Evolutionary conservation across 2,113 vertebrate genomes (phyloP), one percentile per base, ranked within the genome.

Genomic region (Bujurquina vittata): DNA sequence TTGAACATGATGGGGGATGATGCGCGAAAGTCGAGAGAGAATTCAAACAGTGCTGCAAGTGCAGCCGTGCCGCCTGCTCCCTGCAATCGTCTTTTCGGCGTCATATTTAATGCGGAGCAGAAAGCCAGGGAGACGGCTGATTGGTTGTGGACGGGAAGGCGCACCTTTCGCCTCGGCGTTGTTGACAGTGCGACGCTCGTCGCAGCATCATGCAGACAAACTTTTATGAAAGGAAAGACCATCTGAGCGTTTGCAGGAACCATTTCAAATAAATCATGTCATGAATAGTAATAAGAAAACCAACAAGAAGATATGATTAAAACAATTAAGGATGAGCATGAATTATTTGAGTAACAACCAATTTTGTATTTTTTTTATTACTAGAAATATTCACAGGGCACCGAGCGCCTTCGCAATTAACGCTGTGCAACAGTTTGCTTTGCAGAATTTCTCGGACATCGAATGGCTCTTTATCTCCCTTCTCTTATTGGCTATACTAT

Each of bases 51-150:
- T 10, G 63, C 73, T 57, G 75, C 49, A 33, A 33, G 18, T 76
- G 65, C 77, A 52, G 76, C 72, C 65, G 40, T 67, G 75, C 40
- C 55, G 58, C 55, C 65, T 58, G 55, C 78, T 58, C 35, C 40
- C 29, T 29, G 65, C 79, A 81, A 91, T 85, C 80, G 74, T 43
- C 29, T 77, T 81, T 62, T 61, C 59, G 2, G 12, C 35, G 75
- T 67, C 78, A 82, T 54, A 67, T 60, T 62, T n/a, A 77, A 56
- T 46, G 59, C n/a, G 23, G 52, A 77, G 23, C 3, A 29, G 63
- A 77, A 52, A 77, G 20, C 65, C 46, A 1, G 0, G 54, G 8
- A n/a, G 77, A 74, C 18, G 73, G 33, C 11, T 83, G 75, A 90
- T 83, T 67, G 80, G 73, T 14, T 56, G 54, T 74, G 55, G 61